Evolutionary conservation across 2,888 invertebrate genomes (phyloP), one percentile per base, ranked within the genome.

Genomic region (Anarsia innoxiella): DNA sequence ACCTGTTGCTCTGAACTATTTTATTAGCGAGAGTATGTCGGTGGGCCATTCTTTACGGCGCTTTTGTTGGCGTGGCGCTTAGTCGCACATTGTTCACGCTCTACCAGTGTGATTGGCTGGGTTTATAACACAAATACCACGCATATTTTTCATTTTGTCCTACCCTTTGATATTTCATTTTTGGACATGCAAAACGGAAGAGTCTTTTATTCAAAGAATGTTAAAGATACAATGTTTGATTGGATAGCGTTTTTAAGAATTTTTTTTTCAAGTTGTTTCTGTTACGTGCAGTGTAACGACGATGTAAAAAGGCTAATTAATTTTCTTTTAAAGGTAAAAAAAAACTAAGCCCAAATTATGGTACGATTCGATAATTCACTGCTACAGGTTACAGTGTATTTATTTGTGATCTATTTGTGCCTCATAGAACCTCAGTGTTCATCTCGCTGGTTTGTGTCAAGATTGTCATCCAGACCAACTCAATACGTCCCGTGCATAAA

Each of bases 1-100:
- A 83, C 82, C 83, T 83, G 83, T 83, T 83, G 83, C 83, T 48
- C 59, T 57, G 66, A 79, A 80, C 83, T 83, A 83, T 83, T 83
- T 83, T 83, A 82, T 82, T 83, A 82, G 78, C 69, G 61, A 66
- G 68, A 69, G 73, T 75, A 70, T 77, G 79, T 76, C 62, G 78
- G 72, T 69, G 76, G 71, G 58, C 79, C 76, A 82, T 83, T 83
- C 83, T 83, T 83, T 82, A 83, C 73, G 67, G 71, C 67, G 68
- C 79, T 77, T 79, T 80, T 80, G 80, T 80, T 72, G 70, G 67
- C 62, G 64, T 65, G 65, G 65, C 75, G 78, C 74, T 77, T 78
- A 76, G 76, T 73, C 70, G 62, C 70, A 66, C 64, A 63, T 64
- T 67, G 68, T 71, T 66, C 69, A 49, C 58, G 59, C 64, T 53